A percentile compares a stretch with the other conserved stretches of the same genome.
These are phyloP conservation scores for Icerya purchasi DNA, from an alignment of 2,888 invertebrate genomes.

Conservation along the genomic window DNA sequence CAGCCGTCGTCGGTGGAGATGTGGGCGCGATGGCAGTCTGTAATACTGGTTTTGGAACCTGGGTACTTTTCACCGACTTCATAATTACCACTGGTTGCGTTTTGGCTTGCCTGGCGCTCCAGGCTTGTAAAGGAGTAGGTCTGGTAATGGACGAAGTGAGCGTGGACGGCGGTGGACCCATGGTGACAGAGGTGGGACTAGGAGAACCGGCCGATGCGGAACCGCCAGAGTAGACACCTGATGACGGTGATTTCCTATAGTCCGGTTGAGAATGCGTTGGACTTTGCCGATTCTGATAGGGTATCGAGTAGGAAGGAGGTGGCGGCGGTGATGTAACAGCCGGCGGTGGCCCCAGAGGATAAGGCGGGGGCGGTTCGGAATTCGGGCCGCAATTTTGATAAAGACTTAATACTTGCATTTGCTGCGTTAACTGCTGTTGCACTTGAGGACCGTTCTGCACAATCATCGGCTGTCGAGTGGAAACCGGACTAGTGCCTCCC, in stretches of 20 bases:
- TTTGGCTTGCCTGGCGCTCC: constrained; percentile 68
- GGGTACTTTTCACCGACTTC: constrained; percentile 89
- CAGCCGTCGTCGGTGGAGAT: constrained; percentile 39
- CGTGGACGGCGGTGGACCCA: constrained; percentile 33
- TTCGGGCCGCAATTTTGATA: constrained; percentile 31
- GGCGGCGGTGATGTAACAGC: constrained; percentile 42
- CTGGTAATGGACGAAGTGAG: constrained; percentile 32
- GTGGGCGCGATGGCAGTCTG: constrained; percentile 90
- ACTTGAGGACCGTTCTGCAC: constrained; percentile 59
- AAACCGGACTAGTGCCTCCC: constrained; percentile 50
- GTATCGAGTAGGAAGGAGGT: constrained; percentile 66
- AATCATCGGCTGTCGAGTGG: constrained; percentile 49
- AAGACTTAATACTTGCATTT: constrained; percentile 68
- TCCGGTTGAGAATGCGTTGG: constrained; percentile 56
- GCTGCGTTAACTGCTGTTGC: constrained; percentile 68
- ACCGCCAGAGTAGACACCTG: constrained; percentile 66
- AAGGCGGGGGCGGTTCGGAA: constrained; percentile 46
- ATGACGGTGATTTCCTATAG: constrained; percentile 64
- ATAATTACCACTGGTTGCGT: constrained; percentile 86
- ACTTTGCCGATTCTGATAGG: constrained; percentile 68
- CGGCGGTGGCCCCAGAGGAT: constrained; percentile 33
- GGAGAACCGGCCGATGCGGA: constrained; percentile 64
- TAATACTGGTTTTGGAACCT: constrained; percentile 80
- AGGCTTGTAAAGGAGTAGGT: constrained; percentile 61
- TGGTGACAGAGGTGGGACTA: constrained; percentile 53